phyloP scores from a whole-genome alignment of 1,140 invertebrate species.

The Drosophila persimilis region DNA sequence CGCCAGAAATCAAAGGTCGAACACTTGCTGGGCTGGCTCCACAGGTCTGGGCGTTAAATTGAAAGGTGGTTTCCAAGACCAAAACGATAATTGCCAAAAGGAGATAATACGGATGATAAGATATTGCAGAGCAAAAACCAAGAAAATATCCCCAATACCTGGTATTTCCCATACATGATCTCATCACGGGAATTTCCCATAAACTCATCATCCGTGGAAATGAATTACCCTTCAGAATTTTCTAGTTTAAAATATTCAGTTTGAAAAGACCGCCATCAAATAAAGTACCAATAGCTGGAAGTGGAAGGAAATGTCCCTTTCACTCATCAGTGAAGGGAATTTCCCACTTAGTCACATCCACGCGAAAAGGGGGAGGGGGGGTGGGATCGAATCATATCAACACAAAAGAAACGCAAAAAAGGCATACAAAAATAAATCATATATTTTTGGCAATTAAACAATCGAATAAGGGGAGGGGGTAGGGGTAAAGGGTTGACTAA shows the following conservation, averaged over 20 bases:
- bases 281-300: neutral
- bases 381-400: conserved; percentile 35
- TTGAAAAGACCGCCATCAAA: neutral
- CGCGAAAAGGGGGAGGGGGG: conserved; percentile 44
- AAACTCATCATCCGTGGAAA: too few relatives aligned
- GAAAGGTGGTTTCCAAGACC: neutral
- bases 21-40: neutral
- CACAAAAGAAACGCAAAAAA: conserved; percentile 29
- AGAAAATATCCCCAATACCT: too few relatives aligned
- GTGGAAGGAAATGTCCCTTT: neutral
- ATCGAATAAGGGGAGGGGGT: neutral
- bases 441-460: conserved; percentile 19
- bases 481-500: neutral
- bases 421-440: conserved; percentile 30
- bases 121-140: neutral
- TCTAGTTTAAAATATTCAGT: too few relatives aligned
- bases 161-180: too few relatives aligned
- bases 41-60: neutral
- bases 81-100: neutral
- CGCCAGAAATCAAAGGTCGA: conserved; percentile 20
- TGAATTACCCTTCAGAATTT: neutral
- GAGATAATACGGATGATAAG: neutral
- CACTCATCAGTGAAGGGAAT: conserved; percentile 2
- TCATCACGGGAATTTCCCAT: too few relatives aligned
- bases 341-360: conserved; percentile 50